These are phyloP conservation scores for Butorides virescens DNA, from an alignment of 2,113 vertebrate species.

Conservation along the genomic window DNA sequence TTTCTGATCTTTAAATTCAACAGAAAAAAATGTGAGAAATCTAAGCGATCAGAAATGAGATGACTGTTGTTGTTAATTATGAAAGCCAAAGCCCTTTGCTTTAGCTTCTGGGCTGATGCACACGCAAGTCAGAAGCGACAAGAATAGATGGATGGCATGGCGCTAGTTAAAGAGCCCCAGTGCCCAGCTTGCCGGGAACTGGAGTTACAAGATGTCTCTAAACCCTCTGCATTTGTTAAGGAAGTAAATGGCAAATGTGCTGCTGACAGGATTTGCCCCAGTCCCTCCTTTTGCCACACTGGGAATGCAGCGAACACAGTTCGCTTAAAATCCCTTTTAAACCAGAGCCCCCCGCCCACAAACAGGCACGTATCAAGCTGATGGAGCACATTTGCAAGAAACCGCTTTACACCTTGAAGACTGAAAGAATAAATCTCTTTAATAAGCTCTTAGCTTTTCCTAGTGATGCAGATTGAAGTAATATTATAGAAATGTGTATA, in stretches of 20 bases:
- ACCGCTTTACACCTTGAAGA: slow-evolving; percentile 50
- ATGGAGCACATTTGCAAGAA: slow-evolving; percentile 20
- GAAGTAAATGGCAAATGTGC: background rate
- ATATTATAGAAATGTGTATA: slow-evolving; percentile 63
- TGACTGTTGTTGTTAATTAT: background rate
- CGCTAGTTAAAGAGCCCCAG: background rate
- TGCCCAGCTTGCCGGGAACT: background rate
- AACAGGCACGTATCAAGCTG: slow-evolving; percentile 3
- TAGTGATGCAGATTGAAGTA: slow-evolving; percentile 58
- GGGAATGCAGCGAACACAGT: background rate
- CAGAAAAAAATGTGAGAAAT: background rate
- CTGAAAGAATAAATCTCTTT: slow-evolving; percentile 65
- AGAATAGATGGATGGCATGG: background rate
- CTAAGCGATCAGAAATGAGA: background rate
- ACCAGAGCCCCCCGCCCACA: background rate
- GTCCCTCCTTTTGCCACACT: background rate
- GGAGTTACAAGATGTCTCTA: background rate
- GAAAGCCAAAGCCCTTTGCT: background rate
- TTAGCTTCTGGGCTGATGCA: background rate
- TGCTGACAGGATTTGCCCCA: background rate
- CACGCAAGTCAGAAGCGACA: background rate
- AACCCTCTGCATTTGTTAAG: background rate
- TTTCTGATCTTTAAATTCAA: background rate
- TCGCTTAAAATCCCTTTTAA: background rate
- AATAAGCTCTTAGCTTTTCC: slow-evolving; percentile 59